Conservation (phyloP, 2,113 vertebrate species). For the Phodopus roborovskii region DNA sequence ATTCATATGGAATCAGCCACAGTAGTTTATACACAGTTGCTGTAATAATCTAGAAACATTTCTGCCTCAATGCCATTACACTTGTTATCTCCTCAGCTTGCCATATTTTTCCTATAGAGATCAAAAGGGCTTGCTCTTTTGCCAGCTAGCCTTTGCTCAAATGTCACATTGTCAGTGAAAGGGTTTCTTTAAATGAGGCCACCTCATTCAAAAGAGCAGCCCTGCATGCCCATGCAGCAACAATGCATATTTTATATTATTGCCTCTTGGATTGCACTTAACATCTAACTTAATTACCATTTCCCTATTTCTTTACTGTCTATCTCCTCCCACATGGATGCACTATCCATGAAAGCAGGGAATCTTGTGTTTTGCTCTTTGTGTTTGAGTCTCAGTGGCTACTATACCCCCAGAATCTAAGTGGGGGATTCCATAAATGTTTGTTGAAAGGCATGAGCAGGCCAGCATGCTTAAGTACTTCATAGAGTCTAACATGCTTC, state of each 20-base stretch:
- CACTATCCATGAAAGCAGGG: slow-evolving; percentile 12
- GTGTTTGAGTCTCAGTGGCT: neutral
- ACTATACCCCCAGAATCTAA: neutral
- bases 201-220: neutral
- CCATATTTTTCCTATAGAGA: neutral
- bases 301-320: neutral
- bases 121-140: neutral
- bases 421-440: neutral
- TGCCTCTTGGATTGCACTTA: neutral
- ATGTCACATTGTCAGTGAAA: slow-evolving; percentile 29
- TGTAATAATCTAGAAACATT: slow-evolving; percentile 10
- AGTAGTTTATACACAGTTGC: neutral
- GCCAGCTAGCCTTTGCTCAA: neutral
- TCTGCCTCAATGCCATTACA: neutral
- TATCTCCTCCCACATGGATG: neutral
- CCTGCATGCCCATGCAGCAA: neutral
- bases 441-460: neutral
- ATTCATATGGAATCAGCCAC: neutral
- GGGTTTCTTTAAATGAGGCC: neutral
- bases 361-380: neutral
- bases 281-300: neutral
- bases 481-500: neutral
- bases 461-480: neutral
- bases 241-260: neutral
- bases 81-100: slow-evolving; percentile 5